Evolutionary conservation across 2,113 vertebrate genomes (phyloP).

Genomic region (Taurulus bubalis): DNA sequence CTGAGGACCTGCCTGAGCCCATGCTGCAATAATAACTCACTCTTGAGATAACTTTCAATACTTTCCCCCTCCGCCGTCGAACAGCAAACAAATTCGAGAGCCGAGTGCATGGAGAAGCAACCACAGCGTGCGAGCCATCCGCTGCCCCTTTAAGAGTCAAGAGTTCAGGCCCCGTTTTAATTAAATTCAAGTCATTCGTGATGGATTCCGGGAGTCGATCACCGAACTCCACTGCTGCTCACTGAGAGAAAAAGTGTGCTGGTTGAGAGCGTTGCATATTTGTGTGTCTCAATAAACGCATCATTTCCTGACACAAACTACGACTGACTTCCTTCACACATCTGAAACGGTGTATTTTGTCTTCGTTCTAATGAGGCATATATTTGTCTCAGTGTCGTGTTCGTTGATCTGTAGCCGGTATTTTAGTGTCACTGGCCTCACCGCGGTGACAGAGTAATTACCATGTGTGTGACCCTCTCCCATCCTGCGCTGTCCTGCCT

Average conservation of each 20-base stretch:
- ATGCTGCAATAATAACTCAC: constrained; percentile 73
- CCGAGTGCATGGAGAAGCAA: neutral
- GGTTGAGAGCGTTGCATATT: neutral
- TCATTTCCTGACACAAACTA: neutral
- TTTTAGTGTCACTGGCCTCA: constrained; percentile 76
- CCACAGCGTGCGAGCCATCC: neutral
- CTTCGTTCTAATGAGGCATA: constrained; percentile 36
- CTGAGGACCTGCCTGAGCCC: constrained; percentile 64
- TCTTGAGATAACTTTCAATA: constrained; percentile 74
- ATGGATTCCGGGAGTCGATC: constrained; percentile 20
- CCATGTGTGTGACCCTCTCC: constrained; percentile 84
- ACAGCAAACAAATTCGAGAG: constrained; percentile 61
- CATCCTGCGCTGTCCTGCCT: constrained; percentile 66
- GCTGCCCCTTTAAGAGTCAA: constrained; percentile 12
- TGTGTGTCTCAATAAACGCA: constrained; percentile 9
- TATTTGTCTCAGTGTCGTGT: constrained; percentile 46
- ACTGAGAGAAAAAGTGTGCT: neutral
- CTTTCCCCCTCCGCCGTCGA: constrained; percentile 64
- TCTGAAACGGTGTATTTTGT: constrained; percentile 34
- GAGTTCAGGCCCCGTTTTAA: constrained; percentile 48
- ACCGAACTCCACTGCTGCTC: neutral
- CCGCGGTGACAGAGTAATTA: constrained; percentile 86
- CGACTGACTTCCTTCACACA: neutral
- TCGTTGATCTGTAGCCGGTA: constrained; percentile 63
- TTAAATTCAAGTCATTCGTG: constrained; percentile 39